These are phyloP conservation scores for Eupithecia abbreviata DNA, from an alignment of 2,888 invertebrate species.

Conservation along the genomic window DNA sequence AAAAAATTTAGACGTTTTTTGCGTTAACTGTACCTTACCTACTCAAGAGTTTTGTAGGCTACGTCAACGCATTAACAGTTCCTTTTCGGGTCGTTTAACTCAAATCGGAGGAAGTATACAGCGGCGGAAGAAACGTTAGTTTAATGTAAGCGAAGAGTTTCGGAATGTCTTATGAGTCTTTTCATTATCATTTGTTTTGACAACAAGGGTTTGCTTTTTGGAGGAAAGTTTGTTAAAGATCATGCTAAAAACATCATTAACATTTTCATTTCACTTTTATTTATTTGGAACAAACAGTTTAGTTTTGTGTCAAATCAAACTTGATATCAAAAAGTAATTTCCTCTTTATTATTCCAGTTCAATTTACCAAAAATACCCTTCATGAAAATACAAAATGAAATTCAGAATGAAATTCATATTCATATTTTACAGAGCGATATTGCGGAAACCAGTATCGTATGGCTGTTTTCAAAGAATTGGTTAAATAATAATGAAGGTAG, in stretches of 20 bases:
- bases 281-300: neutral
- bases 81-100: slow-evolving; percentile 39
- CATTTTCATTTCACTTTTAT: neutral
- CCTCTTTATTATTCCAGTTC: neutral
- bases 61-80: slow-evolving; percentile 33
- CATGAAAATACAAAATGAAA: neutral
- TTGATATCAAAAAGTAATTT: neutral
- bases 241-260: neutral
- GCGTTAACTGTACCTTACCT: neutral
- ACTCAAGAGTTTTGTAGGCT: slow-evolving; percentile 1
- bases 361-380: neutral
- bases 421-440: neutral
- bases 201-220: slow-evolving; percentile 5
- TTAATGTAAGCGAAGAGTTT: slow-evolving; percentile 30
- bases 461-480: neutral
- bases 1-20: neutral
- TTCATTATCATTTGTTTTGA: slow-evolving; percentile 38
- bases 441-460: neutral
- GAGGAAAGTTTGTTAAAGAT: neutral
- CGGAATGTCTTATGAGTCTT: slow-evolving; percentile 30
- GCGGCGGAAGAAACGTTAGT: slow-evolving; percentile 30
- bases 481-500: neutral
- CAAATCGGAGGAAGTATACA: slow-evolving; percentile 41
- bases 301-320: neutral
- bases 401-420: neutral